Conservation (phyloP, 2,797 vertebrate species). For the Micropoecilia bifurca region DNA sequence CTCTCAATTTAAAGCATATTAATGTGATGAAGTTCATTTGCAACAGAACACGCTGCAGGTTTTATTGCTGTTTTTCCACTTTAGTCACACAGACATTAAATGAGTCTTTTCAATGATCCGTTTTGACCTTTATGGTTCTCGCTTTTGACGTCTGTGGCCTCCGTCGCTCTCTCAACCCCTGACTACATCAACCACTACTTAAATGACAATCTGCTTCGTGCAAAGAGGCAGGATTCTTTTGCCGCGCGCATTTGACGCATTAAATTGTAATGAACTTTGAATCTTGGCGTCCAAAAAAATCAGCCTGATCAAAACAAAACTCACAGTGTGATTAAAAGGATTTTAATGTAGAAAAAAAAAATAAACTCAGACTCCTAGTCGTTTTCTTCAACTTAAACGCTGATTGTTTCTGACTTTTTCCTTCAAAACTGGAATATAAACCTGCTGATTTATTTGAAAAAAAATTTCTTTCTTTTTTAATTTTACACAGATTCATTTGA, state of each 20-base stretch:
- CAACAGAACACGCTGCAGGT: not conserved
- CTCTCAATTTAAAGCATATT: not conserved
- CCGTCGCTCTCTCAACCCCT: not conserved
- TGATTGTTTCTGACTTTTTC: not conserved
- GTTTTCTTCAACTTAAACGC: not conserved
- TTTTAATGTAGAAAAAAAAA: not conserved
- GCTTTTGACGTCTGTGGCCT: not conserved
- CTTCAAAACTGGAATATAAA: not conserved
- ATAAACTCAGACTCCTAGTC: not conserved
- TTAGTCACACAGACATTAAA: not conserved
- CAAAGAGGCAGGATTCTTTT: not conserved
- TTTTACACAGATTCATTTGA: not conserved
- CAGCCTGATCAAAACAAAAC: not conserved
- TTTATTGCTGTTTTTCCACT: not conserved
- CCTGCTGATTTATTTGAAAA: not conserved
- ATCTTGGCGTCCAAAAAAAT: not conserved
- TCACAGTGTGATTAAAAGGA: not conserved
- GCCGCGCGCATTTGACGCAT: not conserved
- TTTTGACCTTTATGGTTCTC: not conserved
- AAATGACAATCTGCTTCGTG: not conserved
- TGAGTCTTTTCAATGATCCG: not conserved
- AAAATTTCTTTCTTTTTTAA: not conserved
- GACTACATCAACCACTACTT: not conserved
- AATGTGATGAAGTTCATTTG: not conserved
- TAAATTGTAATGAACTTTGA: not conserved